Evolutionary conservation across 2,888 invertebrate species (phyloP), one percentile per base, ranked within the genome.

Genomic region (Theodoxus fluviatilis): DNA sequence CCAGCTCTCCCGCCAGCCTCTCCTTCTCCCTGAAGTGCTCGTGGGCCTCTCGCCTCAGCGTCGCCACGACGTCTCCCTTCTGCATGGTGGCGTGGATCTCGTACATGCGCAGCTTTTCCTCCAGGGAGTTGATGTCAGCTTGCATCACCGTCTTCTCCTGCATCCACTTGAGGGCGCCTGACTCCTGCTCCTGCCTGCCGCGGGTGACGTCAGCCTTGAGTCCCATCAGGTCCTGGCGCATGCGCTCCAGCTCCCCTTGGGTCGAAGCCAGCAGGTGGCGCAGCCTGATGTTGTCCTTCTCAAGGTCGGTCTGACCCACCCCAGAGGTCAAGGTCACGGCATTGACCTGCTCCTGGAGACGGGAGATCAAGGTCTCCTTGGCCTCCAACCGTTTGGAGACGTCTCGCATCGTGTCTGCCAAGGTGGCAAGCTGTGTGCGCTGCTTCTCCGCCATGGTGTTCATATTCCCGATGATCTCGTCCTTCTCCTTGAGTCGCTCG

Each of bases 401-500:
- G 40, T 79, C 78, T 12, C 78, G 74, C 4, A 85, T 75, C 52
- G 80, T 81, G 47, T 81, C 80, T 66, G 81, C 81, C 65, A 84
- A 72, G 59, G 76, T 82, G 35, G 76, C 79, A 15, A 83, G 70
- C 68, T 85, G 82, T 37, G 79, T 78, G 40, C 76, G 75, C 69
- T 84, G 80, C 47, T 79, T 77, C 64, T 79, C 78, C 22, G 83
- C 68, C 31, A 72, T 78, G 2, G 71, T 61, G 69, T 82, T 83
- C 18, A 85, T 67, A 55, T 79, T 76, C 63, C 78, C 76, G 18
- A 85, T 67, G 18, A 82, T 77, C 18, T 82, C 81, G 68, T 85
- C 85, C 73, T 85, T 86, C 67, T 86, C 85, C 55, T 78, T 81
- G 18, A 86, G 72, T 38, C 84, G 71, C 52, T 84, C 85, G 63